These are phyloP conservation scores for Cotesia congregata DNA, from an alignment of 2,888 invertebrate genomes.

Conservation along the genomic window DNA sequence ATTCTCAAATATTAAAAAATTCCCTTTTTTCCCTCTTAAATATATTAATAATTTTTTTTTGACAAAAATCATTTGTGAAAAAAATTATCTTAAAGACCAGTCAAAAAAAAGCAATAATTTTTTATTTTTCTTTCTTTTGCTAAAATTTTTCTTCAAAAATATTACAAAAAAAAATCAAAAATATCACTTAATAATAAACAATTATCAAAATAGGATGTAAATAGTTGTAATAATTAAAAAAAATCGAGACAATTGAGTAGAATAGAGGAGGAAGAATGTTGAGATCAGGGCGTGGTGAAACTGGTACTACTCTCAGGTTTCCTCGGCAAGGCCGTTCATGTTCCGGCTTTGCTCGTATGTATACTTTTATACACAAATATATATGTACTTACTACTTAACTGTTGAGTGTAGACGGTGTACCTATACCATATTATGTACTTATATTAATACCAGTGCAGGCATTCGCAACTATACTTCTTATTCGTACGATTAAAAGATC, in stretches of 20 bases:
- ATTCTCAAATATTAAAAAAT: too few relatives aligned
- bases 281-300: conserved; percentile 64
- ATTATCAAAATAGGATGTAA: not conserved
- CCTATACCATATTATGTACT: too few relatives aligned
- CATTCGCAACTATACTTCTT: not conserved
- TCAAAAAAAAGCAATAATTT: too few relatives aligned
- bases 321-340: conserved; percentile 67
- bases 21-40: too few relatives aligned
- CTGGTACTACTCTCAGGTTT: conserved; percentile 55
- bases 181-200: too few relatives aligned
- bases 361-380: conserved; percentile 8
- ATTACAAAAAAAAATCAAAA: too few relatives aligned
- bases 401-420: not conserved
- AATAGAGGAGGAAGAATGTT: conserved; percentile 40
- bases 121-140: too few relatives aligned
- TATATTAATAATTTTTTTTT: too few relatives aligned
- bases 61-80: too few relatives aligned
- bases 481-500: conserved; percentile 29
- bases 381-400: conserved; percentile 7
- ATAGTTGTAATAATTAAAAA: conserved; percentile 28
- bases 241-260: conserved; percentile 24
- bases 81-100: too few relatives aligned
- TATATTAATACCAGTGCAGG: not conserved
- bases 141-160: too few relatives aligned
- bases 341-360: conserved; percentile 59